These are phyloP conservation scores for Hybos culiciformis DNA, from an alignment of 2,888 invertebrate species.

Conservation along the genomic window DNA sequence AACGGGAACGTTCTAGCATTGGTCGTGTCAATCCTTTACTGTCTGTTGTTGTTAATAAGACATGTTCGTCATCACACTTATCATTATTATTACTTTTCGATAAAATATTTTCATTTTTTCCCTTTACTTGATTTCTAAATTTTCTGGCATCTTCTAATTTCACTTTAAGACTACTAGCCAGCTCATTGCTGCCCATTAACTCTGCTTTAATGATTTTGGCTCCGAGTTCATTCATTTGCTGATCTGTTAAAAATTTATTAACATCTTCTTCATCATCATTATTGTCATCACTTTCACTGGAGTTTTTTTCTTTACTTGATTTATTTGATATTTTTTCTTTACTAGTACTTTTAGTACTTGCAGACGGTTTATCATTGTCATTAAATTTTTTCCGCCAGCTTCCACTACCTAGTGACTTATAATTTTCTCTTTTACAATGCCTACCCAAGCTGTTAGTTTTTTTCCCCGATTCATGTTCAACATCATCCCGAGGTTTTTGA, in stretches of 20 bases:
- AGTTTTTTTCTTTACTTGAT: not conserved
- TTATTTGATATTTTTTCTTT: not conserved
- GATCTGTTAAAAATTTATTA: slow-evolving; percentile 46
- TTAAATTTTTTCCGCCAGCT: slow-evolving; percentile 14
- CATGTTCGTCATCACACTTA: slow-evolving; percentile 36
- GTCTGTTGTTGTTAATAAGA: slow-evolving; percentile 56
- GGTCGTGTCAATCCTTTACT: slow-evolving; percentile 55
- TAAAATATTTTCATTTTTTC: slow-evolving; percentile 13
- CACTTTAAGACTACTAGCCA: slow-evolving; percentile 54
- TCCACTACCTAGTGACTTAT: not conserved
- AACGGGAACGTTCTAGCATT: slow-evolving; percentile 27
- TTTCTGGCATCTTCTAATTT: slow-evolving; percentile 60
- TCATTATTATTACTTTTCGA: slow-evolving; percentile 9
- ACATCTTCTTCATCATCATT: slow-evolving; percentile 11
- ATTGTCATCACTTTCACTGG: slow-evolving; percentile 7
- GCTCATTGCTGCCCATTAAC: slow-evolving; percentile 66
- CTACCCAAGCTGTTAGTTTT: slow-evolving; percentile 7
- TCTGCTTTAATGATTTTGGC: slow-evolving; percentile 90
- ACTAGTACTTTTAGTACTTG: slow-evolving; percentile 5
- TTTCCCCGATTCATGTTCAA: slow-evolving; percentile 15
- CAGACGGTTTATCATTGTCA: not conserved
- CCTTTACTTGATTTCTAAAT: slow-evolving; percentile 20
- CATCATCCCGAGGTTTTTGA: slow-evolving; percentile 33
- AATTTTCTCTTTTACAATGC: not conserved
- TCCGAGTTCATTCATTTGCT: slow-evolving; percentile 79